Evolutionary conservation across 1,140 invertebrate genomes (phyloP).

Genomic region (Bombus confusus): DNA sequence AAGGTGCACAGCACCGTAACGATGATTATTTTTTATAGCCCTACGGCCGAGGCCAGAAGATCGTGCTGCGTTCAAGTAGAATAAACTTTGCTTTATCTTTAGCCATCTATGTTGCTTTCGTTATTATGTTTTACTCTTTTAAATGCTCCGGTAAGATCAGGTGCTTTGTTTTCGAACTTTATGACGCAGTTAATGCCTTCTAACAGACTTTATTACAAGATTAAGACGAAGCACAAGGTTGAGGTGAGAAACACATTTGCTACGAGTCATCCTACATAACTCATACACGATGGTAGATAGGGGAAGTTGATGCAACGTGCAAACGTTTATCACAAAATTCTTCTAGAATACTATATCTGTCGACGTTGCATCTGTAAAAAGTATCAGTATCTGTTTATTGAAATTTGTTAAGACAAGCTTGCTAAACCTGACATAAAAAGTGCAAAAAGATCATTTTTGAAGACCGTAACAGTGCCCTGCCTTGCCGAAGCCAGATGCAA

Average conservation of each 20-base stretch:
- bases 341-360: too few relatives aligned
- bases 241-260: not conserved
- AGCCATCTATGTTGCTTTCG: not conserved
- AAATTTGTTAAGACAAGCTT: too few relatives aligned
- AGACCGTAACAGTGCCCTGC: too few relatives aligned
- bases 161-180: not conserved
- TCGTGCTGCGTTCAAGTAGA: not conserved
- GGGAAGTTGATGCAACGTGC: too few relatives aligned
- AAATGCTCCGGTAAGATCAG: not conserved
- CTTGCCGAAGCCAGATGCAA: too few relatives aligned
- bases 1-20: conserved; percentile 32
- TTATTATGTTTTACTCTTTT: not conserved
- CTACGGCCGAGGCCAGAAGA: not conserved
- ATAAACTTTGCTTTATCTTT: conserved; percentile 26
- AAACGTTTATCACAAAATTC: too few relatives aligned
- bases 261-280: not conserved
- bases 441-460: too few relatives aligned
- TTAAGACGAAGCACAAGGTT: not conserved
- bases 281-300: fast-evolving
- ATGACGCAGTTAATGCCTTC: not conserved
- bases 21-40: conserved; percentile 57
- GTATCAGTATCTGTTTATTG: too few relatives aligned
- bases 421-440: too few relatives aligned
- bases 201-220: not conserved
- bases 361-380: too few relatives aligned